A percentile compares a stretch with the other conserved stretches of the same genome.
These are phyloP conservation scores for Synergus laeviventris DNA, from an alignment of 2,888 invertebrate genomes.

Conservation along the genomic window DNA sequence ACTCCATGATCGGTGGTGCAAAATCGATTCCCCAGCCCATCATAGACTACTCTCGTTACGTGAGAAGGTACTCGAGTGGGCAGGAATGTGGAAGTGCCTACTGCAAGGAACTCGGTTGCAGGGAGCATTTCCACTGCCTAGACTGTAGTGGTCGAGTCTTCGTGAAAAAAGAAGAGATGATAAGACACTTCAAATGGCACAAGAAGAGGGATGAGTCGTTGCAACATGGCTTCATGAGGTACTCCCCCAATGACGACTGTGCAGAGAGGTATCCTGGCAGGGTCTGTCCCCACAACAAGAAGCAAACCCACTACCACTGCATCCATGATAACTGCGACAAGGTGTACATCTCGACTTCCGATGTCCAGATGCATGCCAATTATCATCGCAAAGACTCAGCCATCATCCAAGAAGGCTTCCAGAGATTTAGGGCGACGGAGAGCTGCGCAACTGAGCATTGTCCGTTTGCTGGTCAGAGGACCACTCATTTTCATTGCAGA, in stretches of 20 bases:
- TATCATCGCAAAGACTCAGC: constrained; percentile 98
- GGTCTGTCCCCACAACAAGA: constrained; percentile 92
- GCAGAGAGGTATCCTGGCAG: constrained; percentile 86
- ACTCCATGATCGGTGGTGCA: constrained; percentile 72
- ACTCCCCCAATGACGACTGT: constrained; percentile 97
- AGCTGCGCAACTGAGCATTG: constrained; percentile 95
- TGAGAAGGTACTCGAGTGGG: constrained; percentile 89
- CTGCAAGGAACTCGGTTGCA: constrained; percentile 92
- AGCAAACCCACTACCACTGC: constrained; percentile 98
- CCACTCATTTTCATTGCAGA: constrained; percentile 98
- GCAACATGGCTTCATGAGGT: constrained; percentile 96
- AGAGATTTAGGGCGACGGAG: constrained; percentile 96
- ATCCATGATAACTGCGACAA: constrained; percentile 95
- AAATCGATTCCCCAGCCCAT: constrained; percentile 81
- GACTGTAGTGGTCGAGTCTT: constrained; percentile 92
- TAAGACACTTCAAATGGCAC: constrained; percentile 99
- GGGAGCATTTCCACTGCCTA: constrained; percentile 96
- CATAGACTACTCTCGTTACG: constrained; percentile 92
- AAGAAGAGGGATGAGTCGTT: constrained; percentile 98
- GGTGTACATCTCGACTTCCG: constrained; percentile 98
- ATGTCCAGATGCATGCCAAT: constrained; percentile 99
- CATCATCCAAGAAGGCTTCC: constrained; percentile 98
- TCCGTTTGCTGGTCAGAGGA: constrained; percentile 94
- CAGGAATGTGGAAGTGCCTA: constrained; percentile 90
- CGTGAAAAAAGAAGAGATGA: constrained; percentile 99